Evolutionary conservation across 2,113 vertebrate species (phyloP).

Genomic region (Salvelinus alpinus): DNA sequence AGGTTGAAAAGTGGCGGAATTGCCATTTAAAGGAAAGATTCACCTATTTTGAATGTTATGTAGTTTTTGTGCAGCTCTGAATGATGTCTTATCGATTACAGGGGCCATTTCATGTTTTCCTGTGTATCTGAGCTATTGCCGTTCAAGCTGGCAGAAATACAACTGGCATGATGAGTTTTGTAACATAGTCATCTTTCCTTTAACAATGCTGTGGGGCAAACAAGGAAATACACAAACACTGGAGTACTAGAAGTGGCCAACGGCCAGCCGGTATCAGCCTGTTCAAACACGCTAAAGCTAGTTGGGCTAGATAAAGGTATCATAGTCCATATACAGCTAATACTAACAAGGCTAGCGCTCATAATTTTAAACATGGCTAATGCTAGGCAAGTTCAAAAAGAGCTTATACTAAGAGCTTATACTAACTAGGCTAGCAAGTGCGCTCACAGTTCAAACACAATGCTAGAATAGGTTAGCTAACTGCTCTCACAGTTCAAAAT

Average conservation of each 20-base stretch:
- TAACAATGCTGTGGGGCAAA: constrained; percentile 57
- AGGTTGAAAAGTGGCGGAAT: too few relatives aligned
- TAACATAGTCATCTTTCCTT: constrained; percentile 8
- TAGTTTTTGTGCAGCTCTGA: too few relatives aligned
- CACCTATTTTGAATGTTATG: too few relatives aligned
- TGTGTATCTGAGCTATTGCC: too few relatives aligned
- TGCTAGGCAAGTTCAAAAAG: too few relatives aligned
- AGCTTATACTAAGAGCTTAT: too few relatives aligned
- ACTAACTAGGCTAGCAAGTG: background rate
- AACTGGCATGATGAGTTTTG: background rate
- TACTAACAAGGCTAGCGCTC: background rate
- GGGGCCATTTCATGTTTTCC: too few relatives aligned
- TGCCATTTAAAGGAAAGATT: too few relatives aligned
- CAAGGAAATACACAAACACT: constrained; percentile 64
- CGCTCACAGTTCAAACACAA: background rate
- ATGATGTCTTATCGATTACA: too few relatives aligned
- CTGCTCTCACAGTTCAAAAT: too few relatives aligned
- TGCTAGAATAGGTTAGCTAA: too few relatives aligned
- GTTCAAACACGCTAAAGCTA: constrained; percentile 13
- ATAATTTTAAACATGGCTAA: background rate
- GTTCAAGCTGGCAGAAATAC: too few relatives aligned
- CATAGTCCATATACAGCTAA: constrained; percentile 42
- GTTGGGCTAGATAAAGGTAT: constrained; percentile 30
- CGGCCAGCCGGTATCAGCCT: constrained; percentile 60
- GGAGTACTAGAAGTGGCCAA: constrained; percentile 54